phyloP scores from a whole-genome alignment of 2,797 vertebrate species.

The Myotis planiceps region DNA sequence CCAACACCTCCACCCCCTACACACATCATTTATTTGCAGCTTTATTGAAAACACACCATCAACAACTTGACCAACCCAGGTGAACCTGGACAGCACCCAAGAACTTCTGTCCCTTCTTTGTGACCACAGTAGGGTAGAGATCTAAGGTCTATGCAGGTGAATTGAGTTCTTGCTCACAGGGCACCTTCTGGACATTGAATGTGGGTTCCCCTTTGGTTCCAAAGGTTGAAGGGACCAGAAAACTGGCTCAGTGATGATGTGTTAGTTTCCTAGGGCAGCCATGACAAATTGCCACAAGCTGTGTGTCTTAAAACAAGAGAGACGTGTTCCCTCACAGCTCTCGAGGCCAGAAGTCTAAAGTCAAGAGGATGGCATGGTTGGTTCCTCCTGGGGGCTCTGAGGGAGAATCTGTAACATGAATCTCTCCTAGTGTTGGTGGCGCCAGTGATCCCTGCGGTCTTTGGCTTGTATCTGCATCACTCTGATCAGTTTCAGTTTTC shows the following conservation, averaged over 20 bases:
- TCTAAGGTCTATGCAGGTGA: too few species aligned
- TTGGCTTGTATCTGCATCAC: too few species aligned
- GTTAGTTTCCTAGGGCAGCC: neutral
- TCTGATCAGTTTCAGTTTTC: too few species aligned
- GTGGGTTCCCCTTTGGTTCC: neutral
- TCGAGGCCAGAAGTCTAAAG: too few species aligned
- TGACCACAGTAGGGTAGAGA: neutral
- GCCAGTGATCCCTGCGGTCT: too few species aligned
- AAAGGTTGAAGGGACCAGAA: neutral
- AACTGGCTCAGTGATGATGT: neutral
- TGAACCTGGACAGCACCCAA: neutral
- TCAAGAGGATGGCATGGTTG: too few species aligned
- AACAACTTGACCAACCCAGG: neutral
- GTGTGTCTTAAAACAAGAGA: neutral
- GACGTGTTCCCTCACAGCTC: too few species aligned
- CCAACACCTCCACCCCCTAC: fast-evolving
- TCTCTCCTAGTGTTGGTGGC: too few species aligned
- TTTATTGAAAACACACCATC: neutral
- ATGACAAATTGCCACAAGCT: neutral
- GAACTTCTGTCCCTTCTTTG: neutral
- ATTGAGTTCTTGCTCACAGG: neutral
- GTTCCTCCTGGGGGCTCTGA: too few species aligned
- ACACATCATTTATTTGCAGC: neutral
- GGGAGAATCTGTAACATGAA: too few species aligned
- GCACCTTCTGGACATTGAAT: neutral